A percentile compares a stretch with the other conserved stretches of the same genome.
Conservation (phyloP, 2,113 vertebrate species). For the Oenanthe oenanthe region DNA sequence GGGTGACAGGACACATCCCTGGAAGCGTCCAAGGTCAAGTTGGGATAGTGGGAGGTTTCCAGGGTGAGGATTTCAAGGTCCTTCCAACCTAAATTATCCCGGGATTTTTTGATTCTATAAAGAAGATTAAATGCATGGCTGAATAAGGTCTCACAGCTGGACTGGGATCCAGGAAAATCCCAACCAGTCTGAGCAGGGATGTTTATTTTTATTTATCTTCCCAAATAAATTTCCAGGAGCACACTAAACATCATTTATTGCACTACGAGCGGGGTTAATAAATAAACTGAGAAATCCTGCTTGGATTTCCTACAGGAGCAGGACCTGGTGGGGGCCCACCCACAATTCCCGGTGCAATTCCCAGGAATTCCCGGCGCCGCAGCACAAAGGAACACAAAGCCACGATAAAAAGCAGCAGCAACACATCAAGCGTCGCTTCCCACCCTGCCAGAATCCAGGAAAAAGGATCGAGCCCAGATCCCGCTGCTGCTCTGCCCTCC, state of each 20-base stretch:
- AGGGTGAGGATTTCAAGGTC: not conserved
- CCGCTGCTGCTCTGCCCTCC: not conserved
- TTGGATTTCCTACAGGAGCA: not conserved
- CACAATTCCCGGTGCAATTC: not conserved
- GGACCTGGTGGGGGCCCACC: not conserved
- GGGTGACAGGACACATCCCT: not conserved
- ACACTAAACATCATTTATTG: not conserved
- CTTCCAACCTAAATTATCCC: not conserved
- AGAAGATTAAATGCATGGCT: not conserved
- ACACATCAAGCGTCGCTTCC: not conserved
- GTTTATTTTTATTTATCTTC: not conserved
- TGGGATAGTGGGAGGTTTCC: not conserved
- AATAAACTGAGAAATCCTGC: not conserved
- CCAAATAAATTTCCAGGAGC: not conserved
- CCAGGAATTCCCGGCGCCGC: not conserved
- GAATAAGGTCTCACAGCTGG: not conserved
- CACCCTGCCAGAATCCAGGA: not conserved
- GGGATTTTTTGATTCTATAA: not conserved
- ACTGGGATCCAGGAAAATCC: not conserved
- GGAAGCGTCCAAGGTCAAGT: not conserved
- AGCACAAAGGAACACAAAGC: not conserved
- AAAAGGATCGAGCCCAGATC: not conserved
- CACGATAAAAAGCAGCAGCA: not conserved
- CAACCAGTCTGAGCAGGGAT: not conserved
- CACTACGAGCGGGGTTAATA: not conserved